Percentiles rank a stretch among this genome's conserved stretches.
phyloP scores from a whole-genome alignment of 2,797 vertebrate species.

The Aldrovandia affinis region DNA sequence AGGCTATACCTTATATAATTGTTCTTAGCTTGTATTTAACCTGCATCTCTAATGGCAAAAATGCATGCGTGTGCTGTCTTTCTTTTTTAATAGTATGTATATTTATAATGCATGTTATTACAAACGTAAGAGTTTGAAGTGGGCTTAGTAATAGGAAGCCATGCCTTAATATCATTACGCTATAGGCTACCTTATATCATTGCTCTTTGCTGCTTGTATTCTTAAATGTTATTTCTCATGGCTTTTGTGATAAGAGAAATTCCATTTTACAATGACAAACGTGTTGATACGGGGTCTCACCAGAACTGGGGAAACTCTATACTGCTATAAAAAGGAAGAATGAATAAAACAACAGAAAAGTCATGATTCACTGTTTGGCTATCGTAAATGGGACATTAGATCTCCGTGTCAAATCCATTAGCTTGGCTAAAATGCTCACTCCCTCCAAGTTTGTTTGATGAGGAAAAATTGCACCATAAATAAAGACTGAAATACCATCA shows the following conservation, averaged over 20 bases:
- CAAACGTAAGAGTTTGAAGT: too few relatives aligned
- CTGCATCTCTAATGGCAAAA: too few relatives aligned
- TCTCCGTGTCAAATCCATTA: slow-evolving; percentile 81
- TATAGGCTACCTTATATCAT: not conserved
- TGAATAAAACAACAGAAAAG: slow-evolving; percentile 55
- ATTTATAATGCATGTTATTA: too few relatives aligned
- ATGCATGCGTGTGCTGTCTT: too few relatives aligned
- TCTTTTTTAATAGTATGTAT: too few relatives aligned
- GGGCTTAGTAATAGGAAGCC: too few relatives aligned
- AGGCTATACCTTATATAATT: too few relatives aligned
- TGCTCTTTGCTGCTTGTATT: not conserved
- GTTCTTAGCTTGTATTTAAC: too few relatives aligned
- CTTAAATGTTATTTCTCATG: slow-evolving; percentile 38
- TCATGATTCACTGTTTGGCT: slow-evolving; percentile 78
- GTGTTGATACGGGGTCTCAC: slow-evolving; percentile 34
- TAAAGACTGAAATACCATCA: slow-evolving; percentile 63
- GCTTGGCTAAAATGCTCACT: slow-evolving; percentile 55
- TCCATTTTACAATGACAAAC: slow-evolving; percentile 38
- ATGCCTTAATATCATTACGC: too few relatives aligned
- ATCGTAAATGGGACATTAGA: slow-evolving; percentile 82
- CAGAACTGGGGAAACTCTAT: slow-evolving; percentile 69
- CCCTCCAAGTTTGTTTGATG: slow-evolving; percentile 67
- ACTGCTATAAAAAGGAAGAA: slow-evolving; percentile 70
- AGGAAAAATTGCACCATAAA: slow-evolving; percentile 68
- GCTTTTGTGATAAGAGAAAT: slow-evolving; percentile 36